phyloP scores from a whole-genome alignment of 23 tunicate genomes.

The Phallusia fumigata region DNA sequence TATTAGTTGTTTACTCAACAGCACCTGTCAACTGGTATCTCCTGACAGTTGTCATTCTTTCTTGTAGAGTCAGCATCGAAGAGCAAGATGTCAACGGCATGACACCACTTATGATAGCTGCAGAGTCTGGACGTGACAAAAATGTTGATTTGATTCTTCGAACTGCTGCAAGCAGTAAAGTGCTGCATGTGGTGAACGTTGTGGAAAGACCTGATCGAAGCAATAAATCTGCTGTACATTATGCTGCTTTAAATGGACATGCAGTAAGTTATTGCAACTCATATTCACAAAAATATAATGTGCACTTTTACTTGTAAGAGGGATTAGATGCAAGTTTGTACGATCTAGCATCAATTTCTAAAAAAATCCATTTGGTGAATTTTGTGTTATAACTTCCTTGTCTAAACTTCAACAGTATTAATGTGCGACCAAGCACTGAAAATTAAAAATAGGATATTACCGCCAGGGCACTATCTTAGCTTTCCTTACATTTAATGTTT shows the following conservation, averaged over 20 bases:
- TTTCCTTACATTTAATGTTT: no score
- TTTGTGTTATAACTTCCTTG: no score
- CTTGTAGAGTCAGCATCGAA: slow-evolving; percentile 80
- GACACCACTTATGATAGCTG: slow-evolving; percentile 98
- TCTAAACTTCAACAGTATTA: no score
- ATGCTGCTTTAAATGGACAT: slow-evolving; percentile 97
- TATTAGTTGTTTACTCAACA: neutral
- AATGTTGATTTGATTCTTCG: slow-evolving; percentile 70
- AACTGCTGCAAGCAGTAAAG: slow-evolving; percentile 39
- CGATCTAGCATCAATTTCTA: no score
- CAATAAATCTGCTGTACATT: slow-evolving; percentile 89
- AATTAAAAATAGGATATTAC: no score
- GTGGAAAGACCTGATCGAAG: slow-evolving; percentile 91
- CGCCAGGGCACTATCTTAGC: no score
- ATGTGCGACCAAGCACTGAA: no score
- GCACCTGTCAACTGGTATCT: no score
- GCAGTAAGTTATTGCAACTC: slow-evolving; percentile 69
- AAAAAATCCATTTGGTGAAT: no score
- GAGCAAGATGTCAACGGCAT: slow-evolving; percentile 94
- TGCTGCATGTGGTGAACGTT: slow-evolving; percentile 62
- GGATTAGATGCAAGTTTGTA: no score
- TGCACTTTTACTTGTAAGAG: no score
- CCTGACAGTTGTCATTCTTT: neutral
- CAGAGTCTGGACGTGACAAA: slow-evolving; percentile 79
- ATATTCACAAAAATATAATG: no score